phyloP scores from a whole-genome alignment of 2,888 invertebrate genomes.

The Scaptomyza flava region DNA sequence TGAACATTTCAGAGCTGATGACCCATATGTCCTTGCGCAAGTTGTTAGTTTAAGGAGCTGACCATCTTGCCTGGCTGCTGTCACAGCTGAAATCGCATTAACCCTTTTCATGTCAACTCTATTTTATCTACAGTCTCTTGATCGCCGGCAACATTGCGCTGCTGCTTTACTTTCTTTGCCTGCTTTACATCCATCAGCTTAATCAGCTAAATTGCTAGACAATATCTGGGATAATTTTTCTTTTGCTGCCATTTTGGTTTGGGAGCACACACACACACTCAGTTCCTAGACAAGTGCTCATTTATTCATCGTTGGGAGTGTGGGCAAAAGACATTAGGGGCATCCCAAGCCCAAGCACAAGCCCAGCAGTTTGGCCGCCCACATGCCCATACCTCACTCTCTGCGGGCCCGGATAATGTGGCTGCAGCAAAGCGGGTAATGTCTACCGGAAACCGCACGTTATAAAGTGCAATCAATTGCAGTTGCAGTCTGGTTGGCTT shows the following conservation, averaged over 20 bases:
- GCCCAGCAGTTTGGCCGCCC: conserved; percentile 39
- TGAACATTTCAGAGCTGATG: conserved; percentile 4
- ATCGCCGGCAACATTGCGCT: conserved; percentile 67
- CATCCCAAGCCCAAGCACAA: conserved; percentile 25
- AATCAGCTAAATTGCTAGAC: conserved; percentile 80
- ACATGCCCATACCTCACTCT: conserved; percentile 10
- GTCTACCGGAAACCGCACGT: conserved; percentile 80
- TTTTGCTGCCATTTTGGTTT: conserved; percentile 74
- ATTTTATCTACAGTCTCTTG: conserved; percentile 53
- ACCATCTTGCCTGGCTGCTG: conserved; percentile 50
- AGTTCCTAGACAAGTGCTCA: conserved; percentile 71
- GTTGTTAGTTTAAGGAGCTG: conserved; percentile 25
- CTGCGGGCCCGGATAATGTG: conserved; percentile 56
- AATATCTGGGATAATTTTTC: conserved; percentile 80
- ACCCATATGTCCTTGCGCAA: conserved; percentile 3
- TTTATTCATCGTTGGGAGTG: conserved; percentile 69
- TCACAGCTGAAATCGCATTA: conserved; percentile 76
- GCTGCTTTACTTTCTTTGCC: conserved; percentile 44
- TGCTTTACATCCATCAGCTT: conserved; percentile 79
- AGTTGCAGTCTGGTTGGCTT: conserved; percentile 39
- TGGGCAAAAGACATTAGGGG: conserved; percentile 73
- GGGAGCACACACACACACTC: conserved; percentile 27
- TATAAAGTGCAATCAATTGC: conserved; percentile 81
- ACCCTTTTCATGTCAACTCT: conserved; percentile 68
- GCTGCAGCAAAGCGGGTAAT: conserved; percentile 73